Percentiles rank a stretch among this genome's conserved stretches.
These are phyloP conservation scores for Peromyscus californicus DNA, from an alignment of 2,113 vertebrate species.

Conservation along the genomic window DNA sequence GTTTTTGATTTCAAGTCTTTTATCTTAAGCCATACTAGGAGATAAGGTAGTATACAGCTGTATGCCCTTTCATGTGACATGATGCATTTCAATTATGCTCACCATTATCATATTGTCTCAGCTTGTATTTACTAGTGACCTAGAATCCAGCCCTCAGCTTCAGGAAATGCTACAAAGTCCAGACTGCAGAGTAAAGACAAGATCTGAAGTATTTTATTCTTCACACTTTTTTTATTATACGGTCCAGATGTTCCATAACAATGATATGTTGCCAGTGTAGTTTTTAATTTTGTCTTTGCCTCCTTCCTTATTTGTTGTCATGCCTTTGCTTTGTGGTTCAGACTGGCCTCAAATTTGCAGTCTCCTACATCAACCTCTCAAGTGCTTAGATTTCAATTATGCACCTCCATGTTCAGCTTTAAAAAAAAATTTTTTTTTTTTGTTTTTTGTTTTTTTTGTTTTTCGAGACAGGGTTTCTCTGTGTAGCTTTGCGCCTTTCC, in stretches of 20 bases:
- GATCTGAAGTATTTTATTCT: slow-evolving; percentile 35
- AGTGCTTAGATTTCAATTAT: not conserved
- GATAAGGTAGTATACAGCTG: slow-evolving; percentile 73
- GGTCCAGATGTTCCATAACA: slow-evolving; percentile 22
- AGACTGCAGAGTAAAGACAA: not conserved
- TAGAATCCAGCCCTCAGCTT: slow-evolving; percentile 15
- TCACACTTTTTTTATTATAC: slow-evolving; percentile 9
- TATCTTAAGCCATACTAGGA: slow-evolving; percentile 81
- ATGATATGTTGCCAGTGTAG: not conserved
- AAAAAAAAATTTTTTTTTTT: too few relatives aligned
- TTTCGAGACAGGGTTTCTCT: too few relatives aligned
- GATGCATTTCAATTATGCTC: slow-evolving; percentile 77
- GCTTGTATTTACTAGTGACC: not conserved
- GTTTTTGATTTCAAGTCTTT: slow-evolving; percentile 84
- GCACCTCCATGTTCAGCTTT: not conserved
- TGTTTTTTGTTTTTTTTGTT: too few relatives aligned
- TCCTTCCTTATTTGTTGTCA: not conserved
- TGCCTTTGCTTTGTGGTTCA: not conserved
- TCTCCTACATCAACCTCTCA: not conserved
- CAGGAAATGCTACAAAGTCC: slow-evolving; percentile 23
- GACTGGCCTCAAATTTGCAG: not conserved
- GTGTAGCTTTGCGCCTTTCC: too few relatives aligned
- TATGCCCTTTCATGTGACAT: slow-evolving; percentile 77
- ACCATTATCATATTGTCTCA: not conserved
- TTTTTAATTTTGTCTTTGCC: not conserved